Evolutionary conservation across 2,888 invertebrate species (phyloP).

Genomic region (Pseudococcus jackbeardsleyi): DNA sequence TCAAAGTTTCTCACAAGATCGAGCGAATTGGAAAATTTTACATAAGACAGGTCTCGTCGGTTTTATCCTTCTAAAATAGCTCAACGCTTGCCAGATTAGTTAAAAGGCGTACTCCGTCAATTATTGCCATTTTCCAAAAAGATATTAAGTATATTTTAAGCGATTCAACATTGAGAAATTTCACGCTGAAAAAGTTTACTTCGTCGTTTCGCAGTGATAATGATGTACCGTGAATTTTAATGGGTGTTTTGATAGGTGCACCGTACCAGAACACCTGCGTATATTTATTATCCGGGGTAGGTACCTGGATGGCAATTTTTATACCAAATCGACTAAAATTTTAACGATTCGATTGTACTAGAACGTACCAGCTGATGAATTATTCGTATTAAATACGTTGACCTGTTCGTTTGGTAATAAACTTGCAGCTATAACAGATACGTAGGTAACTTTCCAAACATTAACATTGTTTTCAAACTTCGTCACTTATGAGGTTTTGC

Average conservation of each 20-base stretch:
- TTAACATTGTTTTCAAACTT: background rate
- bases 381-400: conserved; percentile 8
- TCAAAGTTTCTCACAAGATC: background rate
- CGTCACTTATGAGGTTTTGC: background rate
- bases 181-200: background rate
- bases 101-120: conserved; percentile 24
- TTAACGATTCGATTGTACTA: conserved; percentile 13
- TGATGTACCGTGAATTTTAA: conserved; percentile 12
- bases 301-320: background rate
- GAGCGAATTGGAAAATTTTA: background rate
- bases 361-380: background rate
- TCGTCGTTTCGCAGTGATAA: background rate
- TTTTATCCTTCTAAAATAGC: background rate
- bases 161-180: background rate
- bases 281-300: background rate
- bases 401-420: background rate
- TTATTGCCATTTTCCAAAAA: conserved; percentile 15
- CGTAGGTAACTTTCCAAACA: background rate
- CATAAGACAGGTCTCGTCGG: background rate
- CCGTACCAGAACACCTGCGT: background rate
- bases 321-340: background rate
- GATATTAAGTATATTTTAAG: background rate
- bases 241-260: background rate
- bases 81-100: conserved; percentile 27
- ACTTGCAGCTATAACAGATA: background rate